Percentiles rank a stretch among this genome's conserved stretches.
phyloP scores from a whole-genome alignment of 2,888 invertebrate genomes.

The Tinea semifulvella region DNA sequence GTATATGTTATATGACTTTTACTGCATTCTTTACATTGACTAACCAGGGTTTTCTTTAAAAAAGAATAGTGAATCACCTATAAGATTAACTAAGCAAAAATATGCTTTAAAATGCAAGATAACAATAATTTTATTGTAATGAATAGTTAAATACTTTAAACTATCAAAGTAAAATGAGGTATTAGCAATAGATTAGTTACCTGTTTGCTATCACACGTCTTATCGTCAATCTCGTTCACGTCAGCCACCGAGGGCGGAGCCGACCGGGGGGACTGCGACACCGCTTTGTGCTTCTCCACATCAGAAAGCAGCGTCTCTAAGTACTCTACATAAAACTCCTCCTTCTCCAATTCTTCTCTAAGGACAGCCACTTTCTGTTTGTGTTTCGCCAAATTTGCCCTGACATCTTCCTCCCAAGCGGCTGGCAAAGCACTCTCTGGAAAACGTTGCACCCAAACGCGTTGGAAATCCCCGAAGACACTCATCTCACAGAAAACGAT shows the following conservation, averaged over 20 bases:
- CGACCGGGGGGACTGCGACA: constrained; percentile 53
- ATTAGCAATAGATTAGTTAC: constrained; percentile 30
- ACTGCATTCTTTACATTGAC: too few relatives aligned
- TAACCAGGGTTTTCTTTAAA: too few relatives aligned
- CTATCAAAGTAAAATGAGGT: neutral
- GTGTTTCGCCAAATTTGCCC: constrained; percentile 89
- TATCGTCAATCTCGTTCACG: constrained; percentile 42
- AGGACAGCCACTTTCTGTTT: constrained; percentile 85
- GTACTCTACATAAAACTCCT: constrained; percentile 90
- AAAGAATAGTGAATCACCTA: too few relatives aligned
- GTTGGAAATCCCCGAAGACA: constrained; percentile 90
- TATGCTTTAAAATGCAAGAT: too few relatives aligned
- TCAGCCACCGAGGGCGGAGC: constrained; percentile 59
- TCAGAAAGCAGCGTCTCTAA: constrained; percentile 85
- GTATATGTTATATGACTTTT: too few relatives aligned
- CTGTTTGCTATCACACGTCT: constrained; percentile 56
- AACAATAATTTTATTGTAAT: too few relatives aligned
- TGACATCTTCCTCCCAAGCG: constrained; percentile 93
- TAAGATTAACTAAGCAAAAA: too few relatives aligned
- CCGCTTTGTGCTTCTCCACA: constrained; percentile 82
- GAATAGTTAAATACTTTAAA: too few relatives aligned
- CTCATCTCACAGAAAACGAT: constrained; percentile 75
- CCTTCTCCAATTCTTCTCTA: constrained; percentile 87
- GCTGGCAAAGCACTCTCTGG: constrained; percentile 90
- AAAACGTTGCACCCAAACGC: constrained; percentile 91